Conservation (phyloP, 1,140 invertebrate species). For the Danaus melanippus region DNA sequence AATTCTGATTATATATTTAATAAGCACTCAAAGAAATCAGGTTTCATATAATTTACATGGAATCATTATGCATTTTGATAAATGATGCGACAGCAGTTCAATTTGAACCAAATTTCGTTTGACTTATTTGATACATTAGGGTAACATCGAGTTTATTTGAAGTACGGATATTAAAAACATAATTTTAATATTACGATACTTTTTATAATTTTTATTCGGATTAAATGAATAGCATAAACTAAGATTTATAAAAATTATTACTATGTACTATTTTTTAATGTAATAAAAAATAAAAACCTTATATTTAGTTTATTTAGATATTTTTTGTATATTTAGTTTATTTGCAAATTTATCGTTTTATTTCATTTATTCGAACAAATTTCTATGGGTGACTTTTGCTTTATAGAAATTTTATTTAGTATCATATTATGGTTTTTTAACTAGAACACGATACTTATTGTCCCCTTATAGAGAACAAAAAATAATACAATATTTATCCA, state of each 20-base stretch:
- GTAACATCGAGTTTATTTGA: constrained; percentile 10
- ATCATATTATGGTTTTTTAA: too few species aligned
- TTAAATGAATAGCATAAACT: neutral
- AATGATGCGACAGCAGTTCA: constrained; percentile 41
- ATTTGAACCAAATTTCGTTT: constrained; percentile 42
- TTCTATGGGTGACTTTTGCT: too few species aligned
- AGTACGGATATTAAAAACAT: constrained; percentile 2
- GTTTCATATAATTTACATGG: constrained; percentile 48
- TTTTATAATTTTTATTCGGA: neutral
- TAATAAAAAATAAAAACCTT: neutral
- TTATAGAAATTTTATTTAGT: too few species aligned
- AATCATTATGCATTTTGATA: constrained; percentile 49
- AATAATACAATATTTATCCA: constrained; percentile 66
- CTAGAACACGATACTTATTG: constrained; percentile 7
- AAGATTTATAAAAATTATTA: constrained; percentile 2
- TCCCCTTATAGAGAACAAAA: constrained; percentile 38
- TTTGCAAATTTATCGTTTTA: too few species aligned
- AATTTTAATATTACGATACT: neutral
- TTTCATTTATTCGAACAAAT: too few species aligned
- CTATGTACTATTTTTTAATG: neutral
- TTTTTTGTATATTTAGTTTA: too few species aligned
- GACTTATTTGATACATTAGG: constrained; percentile 27
- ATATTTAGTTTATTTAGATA: too few species aligned
- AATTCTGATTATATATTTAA: too few species aligned
- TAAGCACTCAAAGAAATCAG: constrained; percentile 38